These are phyloP conservation scores for Montifringilla adamsi DNA, from an alignment of 2,113 vertebrate species.

Conservation along the genomic window DNA sequence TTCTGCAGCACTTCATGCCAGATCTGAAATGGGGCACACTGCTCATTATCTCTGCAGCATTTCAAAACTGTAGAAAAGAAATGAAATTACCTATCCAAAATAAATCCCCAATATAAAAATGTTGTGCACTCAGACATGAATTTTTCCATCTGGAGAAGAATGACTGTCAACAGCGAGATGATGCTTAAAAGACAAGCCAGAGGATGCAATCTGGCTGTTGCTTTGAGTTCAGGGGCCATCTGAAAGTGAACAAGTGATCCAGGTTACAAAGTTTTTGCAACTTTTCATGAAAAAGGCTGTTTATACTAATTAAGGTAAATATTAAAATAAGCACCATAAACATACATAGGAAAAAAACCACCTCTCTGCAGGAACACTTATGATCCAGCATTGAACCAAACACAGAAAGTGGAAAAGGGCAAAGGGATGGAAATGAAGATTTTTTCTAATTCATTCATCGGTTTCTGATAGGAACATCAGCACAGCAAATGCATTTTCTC, in stretches of 20 bases:
- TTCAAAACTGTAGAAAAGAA: not conserved
- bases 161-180: not conserved
- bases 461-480: not conserved
- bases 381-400: not conserved
- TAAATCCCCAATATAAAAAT: not conserved
- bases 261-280: not conserved
- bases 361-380: not conserved
- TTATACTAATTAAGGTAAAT: not conserved
- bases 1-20: constrained; percentile 1
- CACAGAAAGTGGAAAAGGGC: not conserved
- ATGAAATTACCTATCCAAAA: not conserved
- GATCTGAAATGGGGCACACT: not conserved
- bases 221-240: not conserved
- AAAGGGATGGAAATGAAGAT: not conserved
- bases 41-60: not conserved
- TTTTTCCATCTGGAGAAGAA: constrained; percentile 21
- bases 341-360: not conserved
- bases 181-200: not conserved
- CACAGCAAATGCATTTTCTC: not conserved
- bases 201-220: not conserved
- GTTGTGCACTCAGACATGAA: not conserved
- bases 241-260: not conserved
- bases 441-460: not conserved
- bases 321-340: not conserved
- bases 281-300: not conserved